phyloP scores from a whole-genome alignment of 2,113 vertebrate species.

The Atlantisia rogersi region DNA sequence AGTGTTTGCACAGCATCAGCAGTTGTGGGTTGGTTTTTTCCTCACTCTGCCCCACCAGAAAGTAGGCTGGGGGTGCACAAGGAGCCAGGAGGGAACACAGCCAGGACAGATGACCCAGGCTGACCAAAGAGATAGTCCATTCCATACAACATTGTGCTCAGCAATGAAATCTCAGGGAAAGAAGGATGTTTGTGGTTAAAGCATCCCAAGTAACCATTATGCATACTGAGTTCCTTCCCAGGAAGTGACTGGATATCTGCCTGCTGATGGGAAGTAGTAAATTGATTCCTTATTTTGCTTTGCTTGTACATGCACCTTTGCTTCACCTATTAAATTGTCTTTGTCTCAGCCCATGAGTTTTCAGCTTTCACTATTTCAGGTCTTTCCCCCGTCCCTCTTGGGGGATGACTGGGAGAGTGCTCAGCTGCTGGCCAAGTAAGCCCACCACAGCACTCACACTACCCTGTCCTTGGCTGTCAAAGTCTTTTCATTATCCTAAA shows the following conservation, averaged over 20 bases:
- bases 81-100: not conserved
- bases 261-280: not conserved
- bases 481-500: not conserved
- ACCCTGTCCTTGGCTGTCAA: not conserved
- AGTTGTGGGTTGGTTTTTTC: fast-evolving
- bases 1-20: not conserved
- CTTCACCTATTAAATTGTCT: not conserved
- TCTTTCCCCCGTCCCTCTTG: not conserved
- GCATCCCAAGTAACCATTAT: not conserved
- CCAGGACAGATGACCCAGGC: not conserved
- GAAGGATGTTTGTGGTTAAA: not conserved
- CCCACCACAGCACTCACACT: not conserved
- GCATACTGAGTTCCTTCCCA: not conserved
- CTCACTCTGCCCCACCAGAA: not conserved
- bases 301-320: not conserved
- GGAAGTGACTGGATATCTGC: not conserved
- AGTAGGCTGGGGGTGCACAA: not conserved
- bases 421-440: not conserved
- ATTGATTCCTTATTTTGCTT: not conserved
- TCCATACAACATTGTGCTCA: not conserved
- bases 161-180: not conserved
- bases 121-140: not conserved
- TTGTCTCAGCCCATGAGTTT: not conserved
- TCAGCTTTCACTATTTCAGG: not conserved
- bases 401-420: too few relatives aligned